Percentiles rank a stretch among this genome's conserved stretches.
These are phyloP conservation scores for Numenius arquata DNA, from an alignment of 2,113 vertebrate species.

Conservation along the genomic window DNA sequence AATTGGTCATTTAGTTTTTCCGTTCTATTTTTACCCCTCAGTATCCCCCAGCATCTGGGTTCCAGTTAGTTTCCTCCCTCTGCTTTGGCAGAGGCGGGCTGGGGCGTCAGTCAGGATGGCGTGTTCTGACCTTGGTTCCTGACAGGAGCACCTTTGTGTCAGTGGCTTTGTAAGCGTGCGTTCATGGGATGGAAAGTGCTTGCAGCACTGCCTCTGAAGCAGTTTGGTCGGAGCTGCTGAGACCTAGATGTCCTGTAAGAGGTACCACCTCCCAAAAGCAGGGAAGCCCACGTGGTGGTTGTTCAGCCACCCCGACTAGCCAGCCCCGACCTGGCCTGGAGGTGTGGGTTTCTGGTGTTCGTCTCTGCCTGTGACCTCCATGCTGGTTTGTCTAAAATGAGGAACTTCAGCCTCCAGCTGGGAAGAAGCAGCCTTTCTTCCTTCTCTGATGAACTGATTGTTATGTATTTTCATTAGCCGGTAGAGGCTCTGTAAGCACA, in stretches of 20 bases:
- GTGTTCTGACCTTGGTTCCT: neutral
- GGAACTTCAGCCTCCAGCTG: neutral
- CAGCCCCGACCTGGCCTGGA: neutral
- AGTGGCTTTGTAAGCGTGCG: neutral
- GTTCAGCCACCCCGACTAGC: neutral
- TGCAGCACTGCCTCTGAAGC: neutral
- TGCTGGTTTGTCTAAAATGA: neutral
- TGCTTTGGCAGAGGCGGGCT: neutral
- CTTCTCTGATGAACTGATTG: neutral
- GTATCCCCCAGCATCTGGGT: neutral
- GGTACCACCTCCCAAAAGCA: neutral
- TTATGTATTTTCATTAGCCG: neutral
- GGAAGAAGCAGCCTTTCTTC: neutral
- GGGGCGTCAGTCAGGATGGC: neutral
- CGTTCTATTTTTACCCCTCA: neutral
- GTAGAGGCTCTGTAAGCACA: neutral
- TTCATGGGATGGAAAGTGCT: neutral
- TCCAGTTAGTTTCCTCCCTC: neutral
- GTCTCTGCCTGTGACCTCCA: accelerated
- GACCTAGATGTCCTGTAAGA: neutral
- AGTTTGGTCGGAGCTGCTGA: neutral
- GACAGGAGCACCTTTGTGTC: neutral
- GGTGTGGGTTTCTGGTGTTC: neutral
- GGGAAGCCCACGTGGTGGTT: accelerated
- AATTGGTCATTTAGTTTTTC: neutral